These are phyloP conservation scores for Linurgus olivaceus DNA, from an alignment of 2,797 vertebrate genomes.

Conservation along the genomic window DNA sequence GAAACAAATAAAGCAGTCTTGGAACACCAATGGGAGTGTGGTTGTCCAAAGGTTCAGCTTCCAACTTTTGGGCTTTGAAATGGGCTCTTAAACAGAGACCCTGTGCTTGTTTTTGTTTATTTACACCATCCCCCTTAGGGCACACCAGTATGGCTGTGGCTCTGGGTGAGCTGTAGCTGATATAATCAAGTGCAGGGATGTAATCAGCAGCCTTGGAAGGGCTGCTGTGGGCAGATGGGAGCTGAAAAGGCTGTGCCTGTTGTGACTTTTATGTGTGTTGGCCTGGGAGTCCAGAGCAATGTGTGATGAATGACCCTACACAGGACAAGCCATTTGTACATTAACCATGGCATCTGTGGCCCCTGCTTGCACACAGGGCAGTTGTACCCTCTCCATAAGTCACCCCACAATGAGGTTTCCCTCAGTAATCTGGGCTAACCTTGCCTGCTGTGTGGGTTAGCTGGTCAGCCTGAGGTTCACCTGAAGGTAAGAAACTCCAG, in stretches of 20 bases:
- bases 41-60: background rate
- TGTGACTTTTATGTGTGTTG: background rate
- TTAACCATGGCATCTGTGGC: conserved; percentile 6
- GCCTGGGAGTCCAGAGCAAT: background rate
- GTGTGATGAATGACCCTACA: conserved; percentile 16
- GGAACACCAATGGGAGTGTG: background rate
- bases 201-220: background rate
- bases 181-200: background rate
- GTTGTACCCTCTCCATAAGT: background rate
- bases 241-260: background rate
- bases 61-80: background rate
- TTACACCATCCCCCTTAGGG: background rate
- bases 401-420: background rate
- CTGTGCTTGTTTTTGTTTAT: background rate
- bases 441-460: background rate
- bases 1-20: background rate
- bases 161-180: background rate
- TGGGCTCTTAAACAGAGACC: background rate
- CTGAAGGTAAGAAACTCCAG: background rate
- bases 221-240: conserved; percentile 34
- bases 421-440: background rate
- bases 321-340: background rate
- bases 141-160: background rate
- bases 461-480: background rate
- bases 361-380: background rate